Base-by-base conservation (phyloP, 2,888 invertebrate species). In the Ichneumoninae sp. region DNA sequence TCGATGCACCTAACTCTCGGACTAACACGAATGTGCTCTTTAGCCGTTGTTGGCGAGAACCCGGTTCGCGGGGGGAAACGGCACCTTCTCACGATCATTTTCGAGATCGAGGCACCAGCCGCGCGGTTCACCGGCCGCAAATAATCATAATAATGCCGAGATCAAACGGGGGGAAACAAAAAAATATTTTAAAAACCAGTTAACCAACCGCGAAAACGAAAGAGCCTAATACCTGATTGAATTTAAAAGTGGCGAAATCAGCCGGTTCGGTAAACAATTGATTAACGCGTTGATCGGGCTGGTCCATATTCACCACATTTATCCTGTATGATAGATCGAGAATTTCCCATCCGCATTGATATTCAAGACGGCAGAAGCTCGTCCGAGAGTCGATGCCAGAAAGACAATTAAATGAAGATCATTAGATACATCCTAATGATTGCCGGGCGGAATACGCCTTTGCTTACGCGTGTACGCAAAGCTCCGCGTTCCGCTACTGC, bases 11-110 rank as follows among this genome's bases (percentile, higher is more conserved):
- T 85, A 83, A 86, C 86, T 85, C 85, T 85, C 62, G 75, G 85
- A 75, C 83, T 85, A 83, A 85, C 86, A 85, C 81, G 85, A 86
- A 86, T 85, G 86, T 85, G 80, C 86, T 86, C 86, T 86, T 86
- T 86, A 80, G 84, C 79, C 75, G 82, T 80, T 79, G 52, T 82
- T 80, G 82, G 76, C 71, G 52, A 16, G 62, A 82, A 85, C 82
- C 85, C 82, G 82, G 85, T 85, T 80, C 54, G 79, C 82, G 74
- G 82, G 82, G 80, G 85, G 82, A 82, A 82, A 82, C 72, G 85
- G 80, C 71, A 72, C 80, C 85, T 82, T 85, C 85, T 85, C 85
- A 85, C 85, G 85, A 85, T 80, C 80, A 85, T 82, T 85, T 85
- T 85, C 69, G 50, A 82, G 85, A 85, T 72, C 80, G 68, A 54